Percentiles rank a stretch among this genome's conserved stretches.
Conservation (phyloP, 2,888 invertebrate species). For the Eilema caniola region DNA sequence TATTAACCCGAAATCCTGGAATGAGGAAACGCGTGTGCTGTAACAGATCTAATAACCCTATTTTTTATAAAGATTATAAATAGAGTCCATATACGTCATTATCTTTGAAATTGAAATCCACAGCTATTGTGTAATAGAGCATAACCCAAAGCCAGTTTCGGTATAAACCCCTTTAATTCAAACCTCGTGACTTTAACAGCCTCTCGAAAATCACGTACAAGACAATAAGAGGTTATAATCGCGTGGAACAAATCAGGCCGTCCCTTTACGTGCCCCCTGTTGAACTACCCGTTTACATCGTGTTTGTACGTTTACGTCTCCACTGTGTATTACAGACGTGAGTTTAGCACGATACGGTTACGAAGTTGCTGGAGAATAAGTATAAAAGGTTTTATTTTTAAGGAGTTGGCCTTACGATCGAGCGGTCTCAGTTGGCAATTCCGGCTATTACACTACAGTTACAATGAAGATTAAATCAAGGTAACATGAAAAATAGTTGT, state of each 20-base stretch:
- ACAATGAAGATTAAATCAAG: too few species aligned
- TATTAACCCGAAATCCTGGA: too few species aligned
- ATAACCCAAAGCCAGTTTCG: not conserved
- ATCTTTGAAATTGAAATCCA: too few species aligned
- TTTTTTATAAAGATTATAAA: too few species aligned
- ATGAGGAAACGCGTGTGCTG: too few species aligned
- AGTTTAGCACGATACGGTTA: slow-evolving; percentile 23
- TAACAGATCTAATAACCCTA: too few species aligned
- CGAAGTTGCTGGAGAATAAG: slow-evolving; percentile 22
- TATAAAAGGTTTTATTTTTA: too few species aligned
- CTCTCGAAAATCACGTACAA: slow-evolving; percentile 15
- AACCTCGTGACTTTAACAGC: slow-evolving; percentile 4
- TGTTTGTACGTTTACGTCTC: slow-evolving; percentile 49
- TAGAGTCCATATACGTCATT: too few species aligned
- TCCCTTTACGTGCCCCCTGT: slow-evolving; percentile 43
- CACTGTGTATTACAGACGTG: slow-evolving; percentile 41
- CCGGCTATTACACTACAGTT: too few species aligned
- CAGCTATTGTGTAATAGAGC: not conserved
- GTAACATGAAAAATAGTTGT: too few species aligned
- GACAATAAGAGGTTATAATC: slow-evolving; percentile 23
- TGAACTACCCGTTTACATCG: slow-evolving; percentile 49
- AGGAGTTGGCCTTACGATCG: too few species aligned
- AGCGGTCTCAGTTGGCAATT: too few species aligned
- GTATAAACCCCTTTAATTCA: slow-evolving; percentile 2
- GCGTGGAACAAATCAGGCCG: slow-evolving; percentile 33